phyloP scores from a whole-genome alignment of 2,113 vertebrate species.

The Bufo gargarizans region DNA sequence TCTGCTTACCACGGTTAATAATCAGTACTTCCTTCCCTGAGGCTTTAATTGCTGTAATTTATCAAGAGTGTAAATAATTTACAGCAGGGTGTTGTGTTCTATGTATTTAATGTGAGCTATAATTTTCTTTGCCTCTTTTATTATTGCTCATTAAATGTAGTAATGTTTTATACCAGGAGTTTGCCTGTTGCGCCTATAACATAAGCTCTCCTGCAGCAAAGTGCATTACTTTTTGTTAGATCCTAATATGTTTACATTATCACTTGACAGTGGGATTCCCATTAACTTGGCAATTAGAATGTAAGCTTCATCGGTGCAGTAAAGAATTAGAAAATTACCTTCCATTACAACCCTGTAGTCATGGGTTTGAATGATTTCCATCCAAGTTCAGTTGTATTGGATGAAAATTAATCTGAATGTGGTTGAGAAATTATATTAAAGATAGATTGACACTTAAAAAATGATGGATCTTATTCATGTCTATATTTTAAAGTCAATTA shows the following conservation, averaged over 20 bases:
- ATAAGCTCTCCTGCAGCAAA: background rate
- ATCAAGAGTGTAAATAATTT: conserved; percentile 58
- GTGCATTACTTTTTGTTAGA: background rate
- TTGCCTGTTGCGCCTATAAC: conserved; percentile 4
- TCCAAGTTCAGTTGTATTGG: too few relatives aligned
- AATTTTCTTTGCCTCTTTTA: conserved; percentile 43
- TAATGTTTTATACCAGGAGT: background rate
- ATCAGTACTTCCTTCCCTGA: conserved; percentile 40
- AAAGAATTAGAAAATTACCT: background rate
- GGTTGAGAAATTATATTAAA: too few relatives aligned
- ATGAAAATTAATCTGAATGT: too few relatives aligned
- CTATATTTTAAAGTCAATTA: too few relatives aligned
- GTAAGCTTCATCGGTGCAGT: background rate
- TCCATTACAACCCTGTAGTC: too few relatives aligned
- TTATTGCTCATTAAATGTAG: conserved; percentile 43
- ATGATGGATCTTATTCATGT: too few relatives aligned
- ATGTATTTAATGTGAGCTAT: conserved; percentile 47
- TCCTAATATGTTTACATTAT: background rate
- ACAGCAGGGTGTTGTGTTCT: conserved; percentile 46
- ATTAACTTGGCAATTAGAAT: background rate
- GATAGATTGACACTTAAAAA: too few relatives aligned
- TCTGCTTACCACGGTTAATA: conserved; percentile 53
- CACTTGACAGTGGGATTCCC: background rate
- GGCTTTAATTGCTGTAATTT: conserved; percentile 54
- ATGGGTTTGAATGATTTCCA: too few relatives aligned